Conservation (phyloP, 2,888 invertebrate genomes). For the Ectobius pallidus region DNA sequence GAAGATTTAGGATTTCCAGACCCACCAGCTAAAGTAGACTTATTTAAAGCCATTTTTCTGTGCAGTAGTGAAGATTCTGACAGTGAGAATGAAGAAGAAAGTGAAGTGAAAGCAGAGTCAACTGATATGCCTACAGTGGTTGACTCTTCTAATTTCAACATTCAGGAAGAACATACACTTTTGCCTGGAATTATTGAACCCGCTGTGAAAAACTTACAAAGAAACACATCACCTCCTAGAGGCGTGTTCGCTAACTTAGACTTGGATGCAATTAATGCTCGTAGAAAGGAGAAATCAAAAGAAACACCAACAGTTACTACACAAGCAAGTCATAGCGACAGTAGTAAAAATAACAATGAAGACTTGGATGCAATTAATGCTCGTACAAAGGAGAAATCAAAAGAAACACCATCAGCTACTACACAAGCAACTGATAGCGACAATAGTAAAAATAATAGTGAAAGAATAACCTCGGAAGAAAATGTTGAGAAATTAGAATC, state of each 20-base stretch:
- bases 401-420: neutral
- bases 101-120: neutral
- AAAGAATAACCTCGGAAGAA: too few species aligned
- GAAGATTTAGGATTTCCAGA: slow-evolving; percentile 47
- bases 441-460: neutral
- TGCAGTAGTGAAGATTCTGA: slow-evolving; percentile 71
- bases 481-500: neutral
- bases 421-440: neutral
- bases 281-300: neutral
- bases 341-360: too few species aligned
- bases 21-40: slow-evolving; percentile 69
- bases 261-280: slow-evolving; percentile 57
- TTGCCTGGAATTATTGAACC: neutral
- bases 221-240: slow-evolving; percentile 72
- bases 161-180: neutral
- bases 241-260: slow-evolving; percentile 74
- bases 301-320: neutral
- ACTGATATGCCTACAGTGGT: neutral
- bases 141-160: neutral
- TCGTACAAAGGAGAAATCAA: neutral
- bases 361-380: neutral
- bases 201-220: slow-evolving; percentile 42
- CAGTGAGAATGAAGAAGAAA: slow-evolving; percentile 59
- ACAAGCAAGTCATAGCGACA: too few species aligned
- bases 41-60: slow-evolving; percentile 89